phyloP scores from a whole-genome alignment of 2,888 invertebrate species.

The Pterobdella sp. region DNA sequence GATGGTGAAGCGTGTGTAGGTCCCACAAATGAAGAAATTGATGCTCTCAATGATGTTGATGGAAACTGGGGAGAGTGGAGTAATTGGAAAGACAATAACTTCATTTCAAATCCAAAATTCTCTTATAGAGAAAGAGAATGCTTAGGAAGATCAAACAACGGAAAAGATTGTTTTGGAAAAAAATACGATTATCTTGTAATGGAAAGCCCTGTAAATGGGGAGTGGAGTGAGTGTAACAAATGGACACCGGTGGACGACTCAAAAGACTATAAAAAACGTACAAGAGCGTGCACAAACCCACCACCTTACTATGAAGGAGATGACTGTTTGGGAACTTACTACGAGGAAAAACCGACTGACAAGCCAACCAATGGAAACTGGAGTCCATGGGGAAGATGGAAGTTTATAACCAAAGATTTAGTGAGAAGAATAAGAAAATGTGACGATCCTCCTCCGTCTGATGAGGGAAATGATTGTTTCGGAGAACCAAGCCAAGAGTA shows the following conservation, averaged over 20 bases:
- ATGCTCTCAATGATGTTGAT: constrained; percentile 9
- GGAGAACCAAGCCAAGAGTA: constrained; percentile 41
- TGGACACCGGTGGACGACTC: not conserved
- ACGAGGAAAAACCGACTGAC: not conserved
- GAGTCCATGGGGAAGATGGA: constrained; percentile 18
- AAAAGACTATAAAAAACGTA: not conserved
- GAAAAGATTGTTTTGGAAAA: constrained; percentile 15
- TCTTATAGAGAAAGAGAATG: not conserved
- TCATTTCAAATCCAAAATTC: not conserved
- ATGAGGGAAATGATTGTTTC: constrained; percentile 40
- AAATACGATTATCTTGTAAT: not conserved
- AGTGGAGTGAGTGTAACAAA: constrained; percentile 21
- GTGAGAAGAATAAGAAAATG: constrained; percentile 30
- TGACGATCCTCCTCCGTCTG: constrained; percentile 32
- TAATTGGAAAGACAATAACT: not conserved
- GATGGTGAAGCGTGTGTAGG: constrained; percentile 43
- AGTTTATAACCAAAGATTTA: constrained; percentile 8
- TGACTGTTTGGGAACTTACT: not conserved
- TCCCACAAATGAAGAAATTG: not conserved
- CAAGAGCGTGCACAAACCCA: not conserved
- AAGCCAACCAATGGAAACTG: constrained; percentile 18
- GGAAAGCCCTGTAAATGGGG: constrained; percentile 7
- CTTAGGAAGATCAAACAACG: constrained; percentile 7
- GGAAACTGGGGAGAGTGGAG: constrained; percentile 25
- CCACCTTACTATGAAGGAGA: constrained; percentile 3